A percentile compares a stretch with the other conserved stretches of the same genome.
These are phyloP conservation scores for Acipenser ruthenus DNA, from an alignment of 2,797 vertebrate species.

Conservation along the genomic window DNA sequence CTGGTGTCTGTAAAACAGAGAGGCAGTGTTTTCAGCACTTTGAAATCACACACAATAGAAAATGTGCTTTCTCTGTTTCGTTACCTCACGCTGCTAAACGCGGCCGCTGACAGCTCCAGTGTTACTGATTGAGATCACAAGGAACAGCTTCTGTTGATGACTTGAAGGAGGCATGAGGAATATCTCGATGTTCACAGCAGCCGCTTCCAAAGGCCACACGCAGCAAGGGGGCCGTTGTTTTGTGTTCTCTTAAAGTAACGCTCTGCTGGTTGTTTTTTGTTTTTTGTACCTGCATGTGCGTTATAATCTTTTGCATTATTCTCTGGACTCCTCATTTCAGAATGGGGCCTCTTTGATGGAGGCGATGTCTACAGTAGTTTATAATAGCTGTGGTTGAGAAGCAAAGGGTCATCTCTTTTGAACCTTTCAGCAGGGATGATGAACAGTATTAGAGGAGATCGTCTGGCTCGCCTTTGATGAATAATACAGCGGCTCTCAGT, in stretches of 20 bases:
- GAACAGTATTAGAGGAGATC: conserved; percentile 7
- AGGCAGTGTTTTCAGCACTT: not conserved
- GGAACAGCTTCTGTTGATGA: not conserved
- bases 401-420: not conserved
- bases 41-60: not conserved
- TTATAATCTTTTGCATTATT: too few species aligned
- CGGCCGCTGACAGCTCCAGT: not conserved
- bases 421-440: conserved; percentile 3
- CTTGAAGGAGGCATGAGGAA: not conserved
- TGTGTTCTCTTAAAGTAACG: too few species aligned
- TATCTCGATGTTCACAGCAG: too few species aligned
- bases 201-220: too few species aligned
- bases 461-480: conserved; percentile 16
- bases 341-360: too few species aligned
- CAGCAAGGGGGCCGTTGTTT: too few species aligned
- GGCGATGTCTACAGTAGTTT: too few species aligned
- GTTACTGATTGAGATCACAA: not conserved
- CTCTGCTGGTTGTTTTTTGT: too few species aligned
- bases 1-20: not conserved
- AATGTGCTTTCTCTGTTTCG: not conserved
- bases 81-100: not conserved
- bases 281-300: too few species aligned
- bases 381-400: too few species aligned
- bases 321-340: too few species aligned
- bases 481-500: conserved; percentile 20